These are phyloP conservation scores for Clarias platycephalus DNA, from an alignment of 2,797 vertebrate genomes.

Conservation along the genomic window DNA sequence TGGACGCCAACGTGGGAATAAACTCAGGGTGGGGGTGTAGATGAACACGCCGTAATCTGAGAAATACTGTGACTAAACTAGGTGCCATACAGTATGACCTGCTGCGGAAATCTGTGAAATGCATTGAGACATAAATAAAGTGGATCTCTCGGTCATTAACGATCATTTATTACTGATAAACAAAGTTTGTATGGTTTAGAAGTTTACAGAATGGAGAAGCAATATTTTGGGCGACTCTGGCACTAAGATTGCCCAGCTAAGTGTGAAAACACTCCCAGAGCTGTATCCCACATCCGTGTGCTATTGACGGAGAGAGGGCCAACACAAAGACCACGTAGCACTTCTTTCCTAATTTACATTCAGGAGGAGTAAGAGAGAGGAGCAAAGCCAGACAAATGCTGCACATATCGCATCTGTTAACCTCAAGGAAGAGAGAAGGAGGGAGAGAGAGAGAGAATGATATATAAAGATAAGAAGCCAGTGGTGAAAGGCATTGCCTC, in stretches of 20 bases:
- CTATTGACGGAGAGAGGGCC: slow-evolving; percentile 32
- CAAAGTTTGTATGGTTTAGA: not conserved
- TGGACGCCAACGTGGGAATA: not conserved
- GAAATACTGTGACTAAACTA: not conserved
- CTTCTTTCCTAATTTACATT: slow-evolving; percentile 65
- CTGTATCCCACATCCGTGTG: slow-evolving; percentile 11
- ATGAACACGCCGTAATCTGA: not conserved
- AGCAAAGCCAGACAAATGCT: slow-evolving; percentile 49
- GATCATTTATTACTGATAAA: not conserved
- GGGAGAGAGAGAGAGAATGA: slow-evolving; percentile 24
- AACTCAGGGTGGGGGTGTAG: not conserved
- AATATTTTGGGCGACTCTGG: slow-evolving; percentile 15
- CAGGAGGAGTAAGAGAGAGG: slow-evolving; percentile 50
- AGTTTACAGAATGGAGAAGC: not conserved
- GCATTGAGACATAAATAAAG: not conserved
- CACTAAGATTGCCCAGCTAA: slow-evolving; percentile 45
- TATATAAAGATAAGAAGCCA: slow-evolving; percentile 17
- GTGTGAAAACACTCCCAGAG: slow-evolving; percentile 50
- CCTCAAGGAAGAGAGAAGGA: slow-evolving; percentile 50
- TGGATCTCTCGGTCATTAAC: not conserved
- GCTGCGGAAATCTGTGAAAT: not conserved
- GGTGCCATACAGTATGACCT: not conserved
- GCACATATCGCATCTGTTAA: slow-evolving; percentile 60
- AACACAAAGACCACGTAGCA: slow-evolving; percentile 19
- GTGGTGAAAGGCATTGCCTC: slow-evolving; percentile 32